Percentiles rank a stretch among this genome's conserved stretches.
These are phyloP conservation scores for Dicranocentrus wangi DNA, from an alignment of 2,888 invertebrate genomes.

Conservation along the genomic window DNA sequence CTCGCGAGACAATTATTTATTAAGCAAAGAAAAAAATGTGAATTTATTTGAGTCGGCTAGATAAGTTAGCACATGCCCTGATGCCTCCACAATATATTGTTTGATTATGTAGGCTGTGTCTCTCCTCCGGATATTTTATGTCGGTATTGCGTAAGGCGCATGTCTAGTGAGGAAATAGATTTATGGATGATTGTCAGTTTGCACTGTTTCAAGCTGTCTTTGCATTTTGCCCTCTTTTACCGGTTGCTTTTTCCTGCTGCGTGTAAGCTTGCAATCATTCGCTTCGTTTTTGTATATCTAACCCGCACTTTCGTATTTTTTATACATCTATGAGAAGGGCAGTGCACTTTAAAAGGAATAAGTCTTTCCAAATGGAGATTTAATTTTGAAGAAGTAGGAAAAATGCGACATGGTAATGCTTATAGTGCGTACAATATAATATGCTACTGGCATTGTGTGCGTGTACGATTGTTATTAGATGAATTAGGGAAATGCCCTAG, in stretches of 20 bases:
- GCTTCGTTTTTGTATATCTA: no score
- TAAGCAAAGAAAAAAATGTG: constrained; percentile 11
- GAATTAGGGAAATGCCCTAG: constrained; percentile 13
- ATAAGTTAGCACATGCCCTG: neutral
- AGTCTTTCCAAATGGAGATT: constrained; percentile 43
- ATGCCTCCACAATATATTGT: neutral
- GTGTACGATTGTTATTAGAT: neutral
- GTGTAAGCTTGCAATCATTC: no score
- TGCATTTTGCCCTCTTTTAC: constrained; percentile 15
- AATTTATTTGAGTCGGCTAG: constrained; percentile 24
- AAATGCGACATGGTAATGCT: neutral
- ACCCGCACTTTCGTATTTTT: neutral
- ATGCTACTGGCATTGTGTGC: constrained; percentile 3
- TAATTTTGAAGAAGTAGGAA: constrained; percentile 27
- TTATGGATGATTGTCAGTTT: constrained; percentile 60
- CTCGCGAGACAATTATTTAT: constrained; percentile 37
- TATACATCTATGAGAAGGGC: constrained; percentile 14
- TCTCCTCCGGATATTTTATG: constrained; percentile 63
- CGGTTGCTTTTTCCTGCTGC: no score
- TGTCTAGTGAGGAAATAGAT: constrained; percentile 54
- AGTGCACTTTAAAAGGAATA: neutral
- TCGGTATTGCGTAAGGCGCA: constrained; percentile 19
- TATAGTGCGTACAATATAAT: no score
- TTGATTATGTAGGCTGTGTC: constrained; percentile 30
- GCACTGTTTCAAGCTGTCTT: constrained; percentile 23